These are phyloP conservation scores for Marmota flaviventris DNA, from an alignment of 2,113 vertebrate genomes.

Conservation along the genomic window DNA sequence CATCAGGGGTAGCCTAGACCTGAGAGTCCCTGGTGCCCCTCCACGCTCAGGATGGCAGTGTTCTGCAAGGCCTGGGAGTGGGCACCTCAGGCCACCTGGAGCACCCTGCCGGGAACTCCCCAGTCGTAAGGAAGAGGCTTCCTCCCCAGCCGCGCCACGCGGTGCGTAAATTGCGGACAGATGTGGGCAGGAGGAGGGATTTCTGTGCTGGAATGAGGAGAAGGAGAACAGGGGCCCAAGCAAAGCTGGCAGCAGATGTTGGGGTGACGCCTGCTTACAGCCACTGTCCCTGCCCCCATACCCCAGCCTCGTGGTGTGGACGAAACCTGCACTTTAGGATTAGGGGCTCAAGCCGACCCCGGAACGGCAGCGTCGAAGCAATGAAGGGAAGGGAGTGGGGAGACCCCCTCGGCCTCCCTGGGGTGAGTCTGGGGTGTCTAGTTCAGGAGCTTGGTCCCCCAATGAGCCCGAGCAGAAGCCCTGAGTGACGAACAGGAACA, in stretches of 20 bases:
- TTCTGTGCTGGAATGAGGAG: conserved; percentile 1
- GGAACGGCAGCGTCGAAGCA: neutral
- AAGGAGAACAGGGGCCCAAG: neutral
- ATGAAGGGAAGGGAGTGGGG: neutral
- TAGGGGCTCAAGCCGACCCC: neutral
- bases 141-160: neutral
- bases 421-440: neutral
- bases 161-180: conserved; percentile 51
- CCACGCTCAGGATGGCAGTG: neutral
- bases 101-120: neutral
- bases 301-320: neutral
- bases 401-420: neutral
- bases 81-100: rapidly evolving
- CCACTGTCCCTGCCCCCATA: neutral
- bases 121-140: neutral
- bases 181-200: conserved; percentile 64
- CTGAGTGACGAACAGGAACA: neutral
- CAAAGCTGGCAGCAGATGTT: conserved; percentile 36
- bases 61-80: neutral
- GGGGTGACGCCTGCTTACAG: neutral
- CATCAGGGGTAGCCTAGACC: neutral
- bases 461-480: neutral
- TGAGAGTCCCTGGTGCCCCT: no score
- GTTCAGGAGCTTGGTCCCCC: neutral
- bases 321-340: neutral